A percentile compares a stretch with the other conserved stretches of the same genome.
Evolutionary conservation across 2,113 vertebrate species (phyloP).

Genomic region (Ceyx melanurus): DNA sequence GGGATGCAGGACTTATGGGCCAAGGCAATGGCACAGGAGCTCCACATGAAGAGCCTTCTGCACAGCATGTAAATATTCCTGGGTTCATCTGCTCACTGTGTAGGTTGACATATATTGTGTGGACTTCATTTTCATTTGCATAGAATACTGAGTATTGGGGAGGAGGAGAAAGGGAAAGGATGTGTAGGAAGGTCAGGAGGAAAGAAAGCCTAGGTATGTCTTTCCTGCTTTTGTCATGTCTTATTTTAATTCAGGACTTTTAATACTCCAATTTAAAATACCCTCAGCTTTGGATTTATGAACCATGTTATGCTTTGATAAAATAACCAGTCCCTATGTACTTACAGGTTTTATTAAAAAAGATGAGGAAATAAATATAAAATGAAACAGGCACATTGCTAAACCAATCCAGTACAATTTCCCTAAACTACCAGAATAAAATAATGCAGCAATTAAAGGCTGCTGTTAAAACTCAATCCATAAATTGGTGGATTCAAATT

Average conservation of each 20-base stretch:
- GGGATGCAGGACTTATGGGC: neutral
- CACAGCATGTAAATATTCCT: neutral
- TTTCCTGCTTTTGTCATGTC: neutral
- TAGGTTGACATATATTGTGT: neutral
- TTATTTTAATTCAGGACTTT: neutral
- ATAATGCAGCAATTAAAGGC: neutral
- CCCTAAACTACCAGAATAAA: neutral
- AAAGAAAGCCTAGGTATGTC: neutral
- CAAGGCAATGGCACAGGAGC: neutral
- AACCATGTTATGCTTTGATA: neutral
- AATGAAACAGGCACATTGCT: neutral
- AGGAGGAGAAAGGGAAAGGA: neutral
- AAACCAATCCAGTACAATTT: neutral
- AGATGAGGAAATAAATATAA: neutral
- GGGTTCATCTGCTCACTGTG: neutral
- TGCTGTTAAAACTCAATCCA: neutral
- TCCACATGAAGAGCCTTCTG: neutral
- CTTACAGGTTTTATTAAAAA: neutral
- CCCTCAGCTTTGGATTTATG: neutral
- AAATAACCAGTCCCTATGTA: neutral
- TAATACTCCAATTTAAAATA: neutral
- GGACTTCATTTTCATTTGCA: neutral
- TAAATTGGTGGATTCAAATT: slow-evolving; percentile 14
- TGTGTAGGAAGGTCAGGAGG: neutral
- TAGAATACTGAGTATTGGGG: neutral